Evolutionary conservation across 2,113 vertebrate species (phyloP).

Genomic region (Hemichromis elongatus): DNA sequence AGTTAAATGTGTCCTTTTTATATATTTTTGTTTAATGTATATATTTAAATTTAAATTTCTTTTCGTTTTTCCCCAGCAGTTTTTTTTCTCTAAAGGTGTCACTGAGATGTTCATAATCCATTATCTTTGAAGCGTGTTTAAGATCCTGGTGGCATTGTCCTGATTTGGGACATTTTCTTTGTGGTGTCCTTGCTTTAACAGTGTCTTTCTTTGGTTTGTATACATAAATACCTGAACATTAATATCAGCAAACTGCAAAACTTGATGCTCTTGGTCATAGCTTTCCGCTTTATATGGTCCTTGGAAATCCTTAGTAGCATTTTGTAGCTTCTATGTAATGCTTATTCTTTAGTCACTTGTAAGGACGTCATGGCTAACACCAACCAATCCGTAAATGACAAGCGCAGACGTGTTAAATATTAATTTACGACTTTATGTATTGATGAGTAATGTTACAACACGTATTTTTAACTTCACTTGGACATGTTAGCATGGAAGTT

Average conservation of each 20-base stretch:
- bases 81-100: background rate
- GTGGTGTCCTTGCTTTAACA: background rate
- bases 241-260: background rate
- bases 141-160: too few relatives aligned
- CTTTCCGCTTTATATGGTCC: background rate
- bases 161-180: background rate
- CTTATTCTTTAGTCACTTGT: background rate
- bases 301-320: background rate
- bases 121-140: background rate
- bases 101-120: background rate
- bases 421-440: background rate
- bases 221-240: background rate
- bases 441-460: background rate
- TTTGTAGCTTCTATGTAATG: background rate
- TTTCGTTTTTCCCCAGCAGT: background rate
- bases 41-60: background rate
- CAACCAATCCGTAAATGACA: background rate
- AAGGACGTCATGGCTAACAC: background rate
- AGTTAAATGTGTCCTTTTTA: conserved; percentile 42
- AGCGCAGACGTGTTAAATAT: background rate
- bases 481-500: background rate
- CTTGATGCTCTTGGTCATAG: background rate
- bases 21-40: background rate
- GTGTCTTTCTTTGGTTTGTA: background rate
- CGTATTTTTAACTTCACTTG: background rate